Evolutionary conservation across 1,140 invertebrate species (phyloP).

Genomic region (Bombus fervidus): DNA sequence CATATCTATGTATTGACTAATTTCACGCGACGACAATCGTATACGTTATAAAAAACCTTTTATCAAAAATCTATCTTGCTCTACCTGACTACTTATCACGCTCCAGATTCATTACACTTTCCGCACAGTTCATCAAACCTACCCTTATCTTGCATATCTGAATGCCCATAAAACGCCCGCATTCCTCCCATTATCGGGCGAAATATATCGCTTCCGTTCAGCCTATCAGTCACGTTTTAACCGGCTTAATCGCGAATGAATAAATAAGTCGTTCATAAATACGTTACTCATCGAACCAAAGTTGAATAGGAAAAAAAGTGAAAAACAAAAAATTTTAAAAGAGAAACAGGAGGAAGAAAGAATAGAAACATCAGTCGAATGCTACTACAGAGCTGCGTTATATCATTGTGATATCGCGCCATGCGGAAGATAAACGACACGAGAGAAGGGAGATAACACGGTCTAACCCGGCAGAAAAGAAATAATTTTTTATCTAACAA

Average conservation of each 20-base stretch:
- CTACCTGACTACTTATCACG: neutral
- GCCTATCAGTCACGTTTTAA: neutral
- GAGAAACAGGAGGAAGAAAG: neutral
- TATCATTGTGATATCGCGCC: conserved; percentile 32
- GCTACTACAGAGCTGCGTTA: conserved; percentile 2
- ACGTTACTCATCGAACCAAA: neutral
- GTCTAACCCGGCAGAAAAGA: neutral
- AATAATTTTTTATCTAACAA: conserved; percentile 45
- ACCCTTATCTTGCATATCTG: neutral
- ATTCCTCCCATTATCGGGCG: neutral
- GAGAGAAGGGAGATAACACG: conserved; percentile 5
- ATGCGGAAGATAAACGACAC: conserved; percentile 22
- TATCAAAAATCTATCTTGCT: neutral
- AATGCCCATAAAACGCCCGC: neutral
- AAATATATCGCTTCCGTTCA: conserved; percentile 2
- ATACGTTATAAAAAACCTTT: neutral
- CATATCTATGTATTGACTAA: neutral
- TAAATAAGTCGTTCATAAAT: conserved; percentile 2
- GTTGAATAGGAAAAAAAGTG: too few relatives aligned
- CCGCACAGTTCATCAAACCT: neutral
- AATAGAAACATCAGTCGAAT: neutral
- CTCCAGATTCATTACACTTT: neutral
- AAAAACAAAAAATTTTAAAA: neutral
- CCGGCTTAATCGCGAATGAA: neutral
- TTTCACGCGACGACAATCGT: neutral